These are phyloP conservation scores for Parotia lawesii DNA, from an alignment of 2,113 vertebrate genomes.

Conservation along the genomic window DNA sequence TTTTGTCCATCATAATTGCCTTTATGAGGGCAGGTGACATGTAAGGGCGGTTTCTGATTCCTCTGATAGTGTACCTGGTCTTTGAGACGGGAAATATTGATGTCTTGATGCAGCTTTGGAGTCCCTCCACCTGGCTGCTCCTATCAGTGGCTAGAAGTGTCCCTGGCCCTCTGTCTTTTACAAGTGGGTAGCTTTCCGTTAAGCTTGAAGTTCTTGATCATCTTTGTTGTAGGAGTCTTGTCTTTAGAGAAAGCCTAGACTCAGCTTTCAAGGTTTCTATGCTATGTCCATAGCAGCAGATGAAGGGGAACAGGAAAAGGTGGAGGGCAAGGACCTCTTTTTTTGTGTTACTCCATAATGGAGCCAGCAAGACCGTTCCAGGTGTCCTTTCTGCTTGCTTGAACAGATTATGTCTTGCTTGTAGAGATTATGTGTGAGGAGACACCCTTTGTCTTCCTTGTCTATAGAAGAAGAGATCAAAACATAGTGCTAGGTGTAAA, in stretches of 20 bases:
- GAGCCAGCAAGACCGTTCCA: background rate
- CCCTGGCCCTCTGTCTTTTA: background rate
- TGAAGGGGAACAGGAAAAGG: fast-evolving
- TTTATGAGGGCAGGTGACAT: background rate
- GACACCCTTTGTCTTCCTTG: background rate
- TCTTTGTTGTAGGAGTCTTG: background rate
- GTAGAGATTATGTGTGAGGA: background rate
- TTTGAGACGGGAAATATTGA: background rate
- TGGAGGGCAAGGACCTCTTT: background rate
- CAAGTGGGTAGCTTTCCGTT: background rate
- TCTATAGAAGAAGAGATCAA: background rate
- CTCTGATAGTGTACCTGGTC: background rate
- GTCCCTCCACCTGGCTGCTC: background rate
- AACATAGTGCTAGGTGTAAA: background rate
- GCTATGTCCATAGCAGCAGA: background rate
- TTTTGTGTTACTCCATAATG: background rate
- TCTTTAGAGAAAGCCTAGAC: background rate
- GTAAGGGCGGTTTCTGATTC: background rate
- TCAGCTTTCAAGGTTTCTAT: background rate
- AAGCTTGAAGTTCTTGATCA: background rate
- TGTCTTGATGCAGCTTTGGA: background rate
- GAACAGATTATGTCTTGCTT: background rate
- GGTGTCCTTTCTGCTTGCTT: background rate
- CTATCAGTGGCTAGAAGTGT: background rate
- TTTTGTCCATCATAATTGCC: background rate